Evolutionary conservation across 2,113 vertebrate species (phyloP), one percentile per base, ranked within the genome.

Genomic region (Dolichotis patagonum): DNA sequence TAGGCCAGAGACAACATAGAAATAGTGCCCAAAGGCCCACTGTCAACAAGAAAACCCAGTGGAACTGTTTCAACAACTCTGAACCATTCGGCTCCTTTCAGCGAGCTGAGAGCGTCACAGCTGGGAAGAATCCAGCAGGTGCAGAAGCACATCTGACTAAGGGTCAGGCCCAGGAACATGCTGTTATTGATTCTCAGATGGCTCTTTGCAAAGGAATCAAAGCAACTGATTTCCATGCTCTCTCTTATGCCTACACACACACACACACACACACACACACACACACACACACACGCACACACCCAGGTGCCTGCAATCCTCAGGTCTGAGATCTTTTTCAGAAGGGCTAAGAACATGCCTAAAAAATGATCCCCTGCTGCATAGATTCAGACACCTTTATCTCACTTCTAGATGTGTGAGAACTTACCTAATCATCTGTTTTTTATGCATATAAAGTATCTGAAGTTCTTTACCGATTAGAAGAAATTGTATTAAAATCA

Each of bases 161-260:
- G 92, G 95, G 97, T 98, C 97, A 75, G 96, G 97, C 94, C 38
- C 84, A 97, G 98, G 94, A 98, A 32, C 71, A 75, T 38, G 0
- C 32, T 97, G 95, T 94, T 98, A 92, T 93, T 97, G 96, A 98
- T 97, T 98, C 95, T 96, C 56, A 28, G 54, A 95, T 94, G 89
- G 32, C 95, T 88, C 89, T 81, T 88, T 96, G 95, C 84, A 62
- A 65, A 54, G 12, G 69, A 98, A 95, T 93, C 56, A 96, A 97
- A 97, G 96, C 82, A 96, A 91, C 90, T 97, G 77, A 95, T 95
- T 78, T 82, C 43, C 12, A 60, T 16, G 24, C 28, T 56, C 19
- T 78, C 65, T 62, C 65, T 95, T 94, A 30, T 4, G 9, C 32
- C 38, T 19, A 19, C 94, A 94, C 83, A 88, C 65, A 46, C 60